phyloP scores from a whole-genome alignment of 2,888 invertebrate genomes.

The Petrolisthes cinctipes region DNA sequence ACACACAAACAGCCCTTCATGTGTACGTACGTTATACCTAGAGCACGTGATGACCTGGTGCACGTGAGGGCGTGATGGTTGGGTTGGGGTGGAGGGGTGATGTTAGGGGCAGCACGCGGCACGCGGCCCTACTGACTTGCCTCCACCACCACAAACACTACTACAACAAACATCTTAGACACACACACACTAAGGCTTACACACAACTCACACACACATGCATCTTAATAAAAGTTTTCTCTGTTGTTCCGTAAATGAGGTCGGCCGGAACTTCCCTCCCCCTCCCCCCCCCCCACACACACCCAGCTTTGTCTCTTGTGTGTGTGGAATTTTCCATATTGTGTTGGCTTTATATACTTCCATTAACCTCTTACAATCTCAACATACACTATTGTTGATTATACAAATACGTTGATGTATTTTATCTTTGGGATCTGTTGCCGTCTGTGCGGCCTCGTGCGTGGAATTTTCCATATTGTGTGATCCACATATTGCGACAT shows the following conservation, averaged over 20 bases:
- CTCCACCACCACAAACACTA: background rate
- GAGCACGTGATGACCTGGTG: constrained; percentile 42
- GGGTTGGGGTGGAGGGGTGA: constrained; percentile 16
- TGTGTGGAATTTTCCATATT: background rate
- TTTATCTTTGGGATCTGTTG: no score
- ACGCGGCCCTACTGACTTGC: constrained; percentile 33
- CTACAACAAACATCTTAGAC: background rate
- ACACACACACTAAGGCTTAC: background rate
- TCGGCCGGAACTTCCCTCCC: no score
- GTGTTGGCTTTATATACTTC: background rate
- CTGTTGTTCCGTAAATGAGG: no score
- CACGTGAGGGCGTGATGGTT: constrained; percentile 43
- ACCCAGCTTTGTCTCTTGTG: background rate
- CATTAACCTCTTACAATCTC: no score
- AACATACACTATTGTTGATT: no score
- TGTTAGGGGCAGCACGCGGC: constrained; percentile 40
- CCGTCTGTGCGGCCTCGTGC: no score
- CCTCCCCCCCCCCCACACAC: no score
- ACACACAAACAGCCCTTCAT: background rate
- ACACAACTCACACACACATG: background rate
- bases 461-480: no score
- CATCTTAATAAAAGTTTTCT: background rate
- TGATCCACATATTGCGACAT: no score
- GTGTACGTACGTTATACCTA: background rate
- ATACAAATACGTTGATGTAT: no score